Base-by-base conservation (phyloP, 1,140 invertebrate species). In the Drosophila ercepeae region DNA sequence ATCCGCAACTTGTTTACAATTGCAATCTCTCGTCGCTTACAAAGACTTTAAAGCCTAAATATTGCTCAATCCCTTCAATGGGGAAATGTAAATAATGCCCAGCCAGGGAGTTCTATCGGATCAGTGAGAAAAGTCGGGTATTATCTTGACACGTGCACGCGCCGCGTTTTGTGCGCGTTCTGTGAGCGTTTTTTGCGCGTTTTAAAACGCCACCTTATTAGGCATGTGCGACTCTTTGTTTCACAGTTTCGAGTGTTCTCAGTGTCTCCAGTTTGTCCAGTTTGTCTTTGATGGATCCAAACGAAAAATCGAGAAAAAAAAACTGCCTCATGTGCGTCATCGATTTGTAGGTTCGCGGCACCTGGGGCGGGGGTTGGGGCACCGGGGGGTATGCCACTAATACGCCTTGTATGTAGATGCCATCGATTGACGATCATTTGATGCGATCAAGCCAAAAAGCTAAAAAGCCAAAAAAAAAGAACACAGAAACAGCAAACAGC, bases 191-290 rank as follows among this genome's bases (percentile, higher is more conserved):
- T 75, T 61, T 39, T 45, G 67, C 41, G 71, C 67, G 52, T 39
- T 72, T 81, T 67, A 41, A 81, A 81, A 76, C 78, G 61, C 61
- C 57, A 55, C 78, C 78, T 45, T 83, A 82, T 82, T 83, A 78
- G 78, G 64, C n/a, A n/a, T n/a, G n/a, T n/a, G n/a, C n/a, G n/a
- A n/a, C 36, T 27, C 49, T 68, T 45, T 42, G 73, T 29, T 29
- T 58, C 23, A 34, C 39, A 60, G 54, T 23, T 19, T 19, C 27
- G 19, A 34, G 27, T 25, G 29, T 32, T 32, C 29, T 55, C 46
- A 55, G 32, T 13, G 13, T 39, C 36, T 71, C 39, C 4, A 50
- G 54, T 36, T 27, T 64, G 58, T 63, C n/a, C n/a, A n/a, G n/a
- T n/a, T n/a, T 55, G 44, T 44, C 21, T 65, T 72, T 58, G 71